phyloP scores from a whole-genome alignment of 2,113 vertebrate species.

The Antennarius striatus region DNA sequence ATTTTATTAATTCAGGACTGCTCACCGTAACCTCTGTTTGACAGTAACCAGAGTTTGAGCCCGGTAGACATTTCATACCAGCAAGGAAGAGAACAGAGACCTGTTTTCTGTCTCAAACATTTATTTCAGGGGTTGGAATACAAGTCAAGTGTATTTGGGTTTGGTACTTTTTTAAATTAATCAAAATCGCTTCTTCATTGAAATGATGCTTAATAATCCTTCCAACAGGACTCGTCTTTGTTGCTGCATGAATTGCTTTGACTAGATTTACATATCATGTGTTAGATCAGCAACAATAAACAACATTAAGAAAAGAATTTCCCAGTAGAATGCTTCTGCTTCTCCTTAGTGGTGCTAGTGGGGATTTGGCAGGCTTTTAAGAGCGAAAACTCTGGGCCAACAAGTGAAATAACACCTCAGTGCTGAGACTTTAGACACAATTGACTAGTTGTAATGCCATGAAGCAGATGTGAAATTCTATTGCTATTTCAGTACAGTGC shows the following conservation, averaged over 20 bases:
- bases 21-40: slow-evolving; percentile 23
- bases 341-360: slow-evolving; percentile 21
- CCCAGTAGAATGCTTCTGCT: slow-evolving; percentile 29
- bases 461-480: slow-evolving; percentile 27
- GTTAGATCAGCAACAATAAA: slow-evolving; percentile 50
- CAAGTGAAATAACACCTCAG: slow-evolving; percentile 44
- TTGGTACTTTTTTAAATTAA: slow-evolving; percentile 12
- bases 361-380: slow-evolving; percentile 37
- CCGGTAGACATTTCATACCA: slow-evolving; percentile 30
- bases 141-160: slow-evolving; percentile 16
- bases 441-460: slow-evolving; percentile 38
- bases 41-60: background rate
- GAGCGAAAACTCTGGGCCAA: slow-evolving; percentile 16
- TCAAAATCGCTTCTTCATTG: slow-evolving; percentile 15
- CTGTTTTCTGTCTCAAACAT: no score
- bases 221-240: slow-evolving; percentile 36
- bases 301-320: slow-evolving; percentile 19
- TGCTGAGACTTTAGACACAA: slow-evolving; percentile 33
- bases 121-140: no score
- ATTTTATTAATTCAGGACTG: slow-evolving; percentile 28
- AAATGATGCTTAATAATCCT: slow-evolving; percentile 20
- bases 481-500: slow-evolving; percentile 24
- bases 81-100: background rate
- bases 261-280: slow-evolving; percentile 33
- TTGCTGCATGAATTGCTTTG: slow-evolving; percentile 13